Percentiles rank a stretch among this genome's conserved stretches.
phyloP scores from a whole-genome alignment of 2,113 vertebrate genomes.

The Leptobrachium ailaonicum region DNA sequence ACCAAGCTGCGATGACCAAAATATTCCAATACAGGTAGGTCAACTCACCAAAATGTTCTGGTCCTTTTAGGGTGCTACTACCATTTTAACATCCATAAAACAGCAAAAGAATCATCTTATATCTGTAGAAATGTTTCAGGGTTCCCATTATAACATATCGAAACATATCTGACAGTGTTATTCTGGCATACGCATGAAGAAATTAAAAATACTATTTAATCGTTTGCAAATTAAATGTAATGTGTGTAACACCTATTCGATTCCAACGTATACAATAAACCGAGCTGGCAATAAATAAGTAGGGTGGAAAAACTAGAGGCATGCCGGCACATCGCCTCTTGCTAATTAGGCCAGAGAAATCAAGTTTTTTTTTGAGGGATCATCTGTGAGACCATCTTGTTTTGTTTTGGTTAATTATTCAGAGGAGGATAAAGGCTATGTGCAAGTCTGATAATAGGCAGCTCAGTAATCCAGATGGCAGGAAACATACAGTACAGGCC shows the following conservation, averaged over 20 bases:
- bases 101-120: too few relatives aligned
- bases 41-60: too few relatives aligned
- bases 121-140: neutral
- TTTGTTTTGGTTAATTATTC: slow-evolving; percentile 43
- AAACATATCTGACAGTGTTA: neutral
- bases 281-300: slow-evolving; percentile 7
- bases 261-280: slow-evolving; percentile 17
- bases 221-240: slow-evolving; percentile 23
- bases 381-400: slow-evolving; percentile 26
- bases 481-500: slow-evolving; percentile 6
- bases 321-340: slow-evolving; percentile 28
- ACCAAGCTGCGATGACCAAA: too few relatives aligned
- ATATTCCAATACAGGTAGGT: too few relatives aligned
- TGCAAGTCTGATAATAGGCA: slow-evolving; percentile 33
- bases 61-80: too few relatives aligned
- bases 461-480: slow-evolving; percentile 38
- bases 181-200: slow-evolving; percentile 1
- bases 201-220: neutral
- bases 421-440: slow-evolving; percentile 39
- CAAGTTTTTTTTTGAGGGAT: slow-evolving; percentile 22
- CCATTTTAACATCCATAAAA: too few relatives aligned
- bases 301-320: slow-evolving; percentile 4
- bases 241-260: slow-evolving; percentile 25
- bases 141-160: neutral
- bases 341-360: slow-evolving; percentile 31